These are phyloP conservation scores for Elysia crispata DNA, from an alignment of 2,888 invertebrate genomes.

Conservation along the genomic window DNA sequence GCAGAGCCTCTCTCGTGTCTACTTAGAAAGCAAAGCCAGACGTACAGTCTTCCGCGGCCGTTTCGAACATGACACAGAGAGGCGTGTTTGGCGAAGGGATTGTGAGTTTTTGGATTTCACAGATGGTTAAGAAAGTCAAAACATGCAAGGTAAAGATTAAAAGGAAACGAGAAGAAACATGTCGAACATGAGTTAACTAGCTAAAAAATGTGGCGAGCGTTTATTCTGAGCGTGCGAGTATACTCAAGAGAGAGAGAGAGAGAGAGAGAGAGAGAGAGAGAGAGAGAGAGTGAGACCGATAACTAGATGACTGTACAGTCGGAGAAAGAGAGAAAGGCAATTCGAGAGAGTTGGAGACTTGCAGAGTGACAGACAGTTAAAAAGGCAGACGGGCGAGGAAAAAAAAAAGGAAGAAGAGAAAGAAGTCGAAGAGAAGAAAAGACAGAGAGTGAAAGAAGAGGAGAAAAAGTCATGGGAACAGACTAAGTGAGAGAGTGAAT, in stretches of 20 bases:
- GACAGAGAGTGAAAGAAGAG: constrained; percentile 27
- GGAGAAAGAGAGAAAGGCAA: constrained; percentile 7
- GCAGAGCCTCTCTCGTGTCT: too few species aligned
- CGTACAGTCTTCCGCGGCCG: too few species aligned
- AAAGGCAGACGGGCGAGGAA: neutral
- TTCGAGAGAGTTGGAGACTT: constrained; percentile 36
- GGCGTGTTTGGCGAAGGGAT: too few species aligned
- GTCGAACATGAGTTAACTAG: too few species aligned
- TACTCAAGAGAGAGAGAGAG: too few species aligned
- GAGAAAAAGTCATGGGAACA: neutral
- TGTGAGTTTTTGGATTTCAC: too few species aligned
- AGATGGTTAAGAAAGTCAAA: too few species aligned
- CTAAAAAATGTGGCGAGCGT: too few species aligned
- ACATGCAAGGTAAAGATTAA: too few species aligned
- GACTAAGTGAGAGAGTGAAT: neutral
- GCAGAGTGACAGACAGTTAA: neutral
- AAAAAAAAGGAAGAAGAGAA: neutral
- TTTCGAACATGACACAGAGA: too few species aligned
- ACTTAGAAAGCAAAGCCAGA: too few species aligned
- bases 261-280: constrained; percentile 44
- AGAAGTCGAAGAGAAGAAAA: constrained; percentile 32
- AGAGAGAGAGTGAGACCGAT: constrained; percentile 18
- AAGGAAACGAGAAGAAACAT: too few species aligned
- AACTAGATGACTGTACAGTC: neutral
- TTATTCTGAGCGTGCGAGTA: neutral